Evolutionary conservation across 2,113 vertebrate species (phyloP).

Genomic region (Crotalus viridis): DNA sequence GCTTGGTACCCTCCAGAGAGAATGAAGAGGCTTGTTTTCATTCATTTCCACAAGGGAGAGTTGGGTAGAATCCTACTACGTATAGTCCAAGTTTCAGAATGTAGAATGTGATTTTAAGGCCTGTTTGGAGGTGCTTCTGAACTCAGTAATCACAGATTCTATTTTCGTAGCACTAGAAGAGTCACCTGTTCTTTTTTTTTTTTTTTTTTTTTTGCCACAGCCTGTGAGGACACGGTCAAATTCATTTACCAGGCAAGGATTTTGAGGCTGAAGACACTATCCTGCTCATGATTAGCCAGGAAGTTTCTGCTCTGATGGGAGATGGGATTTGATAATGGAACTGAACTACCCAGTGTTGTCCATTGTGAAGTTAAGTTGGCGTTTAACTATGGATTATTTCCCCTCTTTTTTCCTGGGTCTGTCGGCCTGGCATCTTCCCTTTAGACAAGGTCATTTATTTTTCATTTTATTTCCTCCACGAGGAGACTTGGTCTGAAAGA

Average conservation of each 20-base stretch:
- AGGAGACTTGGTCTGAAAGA: not conserved
- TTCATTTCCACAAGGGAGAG: not conserved
- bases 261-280: not conserved
- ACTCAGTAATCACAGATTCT: not conserved
- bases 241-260: not conserved
- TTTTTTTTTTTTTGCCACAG: not conserved
- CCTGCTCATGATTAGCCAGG: not conserved
- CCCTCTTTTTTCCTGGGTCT: not conserved
- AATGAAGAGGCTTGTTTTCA: not conserved
- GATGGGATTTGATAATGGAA: not conserved
- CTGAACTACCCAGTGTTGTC: not conserved
- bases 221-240: no score
- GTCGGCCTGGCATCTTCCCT: not conserved
- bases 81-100: not conserved
- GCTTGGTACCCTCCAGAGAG: not conserved
- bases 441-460: not conserved
- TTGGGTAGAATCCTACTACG: not conserved
- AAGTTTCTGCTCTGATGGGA: not conserved
- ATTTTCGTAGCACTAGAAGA: not conserved
- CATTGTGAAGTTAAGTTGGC: not conserved
- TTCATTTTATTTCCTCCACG: not conserved
- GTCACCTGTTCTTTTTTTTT: not conserved
- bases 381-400: not conserved
- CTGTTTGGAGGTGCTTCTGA: not conserved
- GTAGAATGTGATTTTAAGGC: not conserved